Conservation (phyloP, 2,888 invertebrate genomes). For the Petrolisthes cinctipes region DNA sequence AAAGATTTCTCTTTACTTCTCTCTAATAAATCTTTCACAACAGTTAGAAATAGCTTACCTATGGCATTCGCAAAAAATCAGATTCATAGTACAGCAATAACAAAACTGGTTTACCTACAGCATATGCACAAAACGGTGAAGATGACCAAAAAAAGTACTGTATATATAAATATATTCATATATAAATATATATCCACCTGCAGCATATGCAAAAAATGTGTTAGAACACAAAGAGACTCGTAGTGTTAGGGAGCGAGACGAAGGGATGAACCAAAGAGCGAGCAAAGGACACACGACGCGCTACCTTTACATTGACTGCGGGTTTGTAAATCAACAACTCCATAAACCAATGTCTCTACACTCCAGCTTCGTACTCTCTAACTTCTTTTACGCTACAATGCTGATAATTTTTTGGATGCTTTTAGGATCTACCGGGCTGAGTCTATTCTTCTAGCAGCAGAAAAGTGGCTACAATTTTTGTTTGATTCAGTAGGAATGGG, state of each 20-base stretch:
- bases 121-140: background rate
- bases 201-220: constrained; percentile 8
- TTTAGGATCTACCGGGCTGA: constrained; percentile 30
- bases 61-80: constrained; percentile 12
- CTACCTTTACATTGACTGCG: constrained; percentile 42
- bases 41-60: background rate
- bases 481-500: constrained; percentile 8
- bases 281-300: constrained; percentile 43
- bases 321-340: constrained; percentile 60
- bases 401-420: constrained; percentile 10
- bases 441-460: constrained; percentile 1
- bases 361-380: constrained; percentile 8
- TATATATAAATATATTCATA: no score
- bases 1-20: background rate
- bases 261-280: constrained; percentile 38
- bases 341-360: constrained; percentile 35
- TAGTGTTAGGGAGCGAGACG: constrained; percentile 4
- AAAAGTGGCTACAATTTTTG: background rate
- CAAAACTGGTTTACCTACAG: constrained; percentile 1
- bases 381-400: background rate
- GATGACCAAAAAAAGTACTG: background rate
- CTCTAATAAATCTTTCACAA: background rate
- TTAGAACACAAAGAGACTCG: background rate
- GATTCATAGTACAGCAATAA: background rate
- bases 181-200: background rate